A percentile compares a stretch with the other conserved stretches of the same genome.
Evolutionary conservation across 64 coral and sea anemone species (phyloP).

Genomic region (Astreopora myriophthalma): DNA sequence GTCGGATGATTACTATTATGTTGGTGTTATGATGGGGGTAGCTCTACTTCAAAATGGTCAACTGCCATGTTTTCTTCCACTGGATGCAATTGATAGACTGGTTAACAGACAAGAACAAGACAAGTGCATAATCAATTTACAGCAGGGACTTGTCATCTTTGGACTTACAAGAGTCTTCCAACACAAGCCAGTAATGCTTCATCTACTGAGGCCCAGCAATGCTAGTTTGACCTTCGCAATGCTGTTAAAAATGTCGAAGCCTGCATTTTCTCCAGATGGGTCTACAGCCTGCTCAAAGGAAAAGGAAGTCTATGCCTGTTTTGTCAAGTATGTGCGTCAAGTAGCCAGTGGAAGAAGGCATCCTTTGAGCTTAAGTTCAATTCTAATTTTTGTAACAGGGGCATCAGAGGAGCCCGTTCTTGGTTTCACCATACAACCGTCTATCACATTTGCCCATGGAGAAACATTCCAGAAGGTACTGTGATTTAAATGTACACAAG

Average conservation of each 20-base stretch:
- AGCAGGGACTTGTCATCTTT: constrained; percentile 13
- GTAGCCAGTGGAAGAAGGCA: constrained; percentile 62
- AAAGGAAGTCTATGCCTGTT: constrained; percentile 62
- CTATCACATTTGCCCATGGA: constrained; percentile 38
- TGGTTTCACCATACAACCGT: constrained; percentile 36
- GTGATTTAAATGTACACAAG: not conserved
- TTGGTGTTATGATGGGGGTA: constrained; percentile 37
- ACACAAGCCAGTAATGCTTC: constrained; percentile 16
- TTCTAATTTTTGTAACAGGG: constrained; percentile 67
- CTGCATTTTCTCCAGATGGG: constrained; percentile 55
- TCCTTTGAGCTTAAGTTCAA: constrained; percentile 36
- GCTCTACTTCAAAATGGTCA: constrained; percentile 56
- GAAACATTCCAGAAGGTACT: not conserved
- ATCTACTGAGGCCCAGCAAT: constrained; percentile 28
- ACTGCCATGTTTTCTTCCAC: no score
- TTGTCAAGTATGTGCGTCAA: constrained; percentile 56
- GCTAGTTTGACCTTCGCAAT: constrained; percentile 13
- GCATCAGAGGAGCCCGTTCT: constrained; percentile 80
- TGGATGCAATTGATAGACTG: no score
- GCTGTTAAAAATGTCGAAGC: constrained; percentile 20
- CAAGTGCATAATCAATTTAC: constrained; percentile 54
- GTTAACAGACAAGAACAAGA: no score
- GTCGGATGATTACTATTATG: constrained; percentile 44
- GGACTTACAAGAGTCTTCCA: constrained; percentile 2
- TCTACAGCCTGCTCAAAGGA: constrained; percentile 45